Base-by-base conservation (phyloP, 2,113 vertebrate genomes). In the Prunella fulvescens region DNA sequence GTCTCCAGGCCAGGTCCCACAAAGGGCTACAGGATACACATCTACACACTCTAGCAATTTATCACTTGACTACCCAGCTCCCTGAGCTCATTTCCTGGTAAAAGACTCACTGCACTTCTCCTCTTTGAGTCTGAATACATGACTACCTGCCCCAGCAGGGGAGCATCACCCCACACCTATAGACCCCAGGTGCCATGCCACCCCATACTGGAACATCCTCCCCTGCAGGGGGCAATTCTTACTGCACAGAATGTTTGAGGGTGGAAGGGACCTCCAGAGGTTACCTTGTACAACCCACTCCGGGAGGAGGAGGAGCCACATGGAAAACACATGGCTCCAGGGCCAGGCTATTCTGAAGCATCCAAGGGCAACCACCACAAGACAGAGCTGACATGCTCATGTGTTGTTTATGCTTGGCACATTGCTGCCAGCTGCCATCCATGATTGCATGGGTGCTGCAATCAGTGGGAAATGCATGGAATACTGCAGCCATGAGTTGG, bases 151-250 rank as follows among this genome's bases (percentile, higher is more conserved):
- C 57, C 29, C 29, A 37, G 35, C 51, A 45, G 39, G 12, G 11
- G 5, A 73, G 42, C 39, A 62, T 42, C 51, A 71, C n/a, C 17
- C 40, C 31, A 22, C 14, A 64, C 72, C 14, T 8, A 28, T 6
- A 73, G 53, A 33, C 25, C 8, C 20, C 66, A 19, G 2, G 11
- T 31, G 45, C 48, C 33, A 31, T 16, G 44, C 15, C 48, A 61
- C 19, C 31, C 45, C 4, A 1, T 10, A 9, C 1, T 0, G 2
- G 26, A 33, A 66, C 29, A 12, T 15, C 10, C 12, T 57, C 35
- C 29, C 26, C 11, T 31, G 19, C 0, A 1, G 74, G 28, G 5
- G 11, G 12, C 6, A 29, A 16, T 29, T 78, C 48, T 60, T 45
- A 25, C 23, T 29, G 54, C 65, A 69, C 1, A 66, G 54, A 33